phyloP scores from a whole-genome alignment of 2,888 invertebrate species.

The Nineta flava region DNA sequence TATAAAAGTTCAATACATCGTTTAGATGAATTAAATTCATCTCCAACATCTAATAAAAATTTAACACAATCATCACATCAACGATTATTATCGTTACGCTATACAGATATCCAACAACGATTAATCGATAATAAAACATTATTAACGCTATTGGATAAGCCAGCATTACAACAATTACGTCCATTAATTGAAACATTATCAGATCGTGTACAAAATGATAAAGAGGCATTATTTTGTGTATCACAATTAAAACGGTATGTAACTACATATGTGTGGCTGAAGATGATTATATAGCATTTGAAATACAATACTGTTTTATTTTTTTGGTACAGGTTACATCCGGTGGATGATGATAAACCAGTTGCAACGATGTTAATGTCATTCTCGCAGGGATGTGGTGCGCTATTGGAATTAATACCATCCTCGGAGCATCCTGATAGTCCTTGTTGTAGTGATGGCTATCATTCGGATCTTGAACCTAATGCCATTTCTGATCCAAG shows the following conservation, averaged over 20 bases:
- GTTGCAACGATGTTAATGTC: conserved; percentile 57
- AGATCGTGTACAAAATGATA: conserved; percentile 76
- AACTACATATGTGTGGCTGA: neutral
- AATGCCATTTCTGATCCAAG: conserved; percentile 14
- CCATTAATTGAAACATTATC: conserved; percentile 52
- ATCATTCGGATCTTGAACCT: conserved; percentile 64
- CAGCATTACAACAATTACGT: conserved; percentile 57
- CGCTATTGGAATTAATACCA: conserved; percentile 61
- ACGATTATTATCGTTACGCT: conserved; percentile 65
- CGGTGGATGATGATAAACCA: conserved; percentile 33
- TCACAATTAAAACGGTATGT: conserved; percentile 41
- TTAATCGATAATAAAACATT: conserved; percentile 85
- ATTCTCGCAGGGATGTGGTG: conserved; percentile 56
- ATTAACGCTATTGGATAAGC: conserved; percentile 69
- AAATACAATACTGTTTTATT: neutral
- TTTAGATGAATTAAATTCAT: conserved; percentile 54
- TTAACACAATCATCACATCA: conserved; percentile 82
- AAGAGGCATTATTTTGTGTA: conserved; percentile 63
- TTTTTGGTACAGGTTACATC: conserved; percentile 21
- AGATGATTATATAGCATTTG: neutral
- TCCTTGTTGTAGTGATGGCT: conserved; percentile 57
- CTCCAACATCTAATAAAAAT: conserved; percentile 27
- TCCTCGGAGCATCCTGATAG: conserved; percentile 29
- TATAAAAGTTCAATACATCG: conserved; percentile 78
- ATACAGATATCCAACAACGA: conserved; percentile 75